A percentile compares a stretch with the other conserved stretches of the same genome.
Evolutionary conservation across 2,797 vertebrate genomes (phyloP).

Genomic region (Spinus pinus): DNA sequence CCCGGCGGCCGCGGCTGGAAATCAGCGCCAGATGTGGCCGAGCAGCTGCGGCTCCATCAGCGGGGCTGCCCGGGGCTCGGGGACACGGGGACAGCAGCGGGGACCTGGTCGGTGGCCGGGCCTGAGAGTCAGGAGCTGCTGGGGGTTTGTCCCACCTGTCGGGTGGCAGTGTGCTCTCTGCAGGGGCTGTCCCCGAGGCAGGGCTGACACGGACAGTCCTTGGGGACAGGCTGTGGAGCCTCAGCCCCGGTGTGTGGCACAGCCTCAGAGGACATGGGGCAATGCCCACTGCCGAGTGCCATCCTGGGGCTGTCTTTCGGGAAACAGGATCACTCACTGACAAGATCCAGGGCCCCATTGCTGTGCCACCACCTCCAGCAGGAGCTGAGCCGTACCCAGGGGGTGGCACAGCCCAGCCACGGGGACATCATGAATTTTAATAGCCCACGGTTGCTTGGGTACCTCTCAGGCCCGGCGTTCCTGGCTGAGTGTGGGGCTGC

Average conservation of each 20-base stretch:
- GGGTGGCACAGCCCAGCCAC: not conserved
- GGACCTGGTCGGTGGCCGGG: fast-evolving
- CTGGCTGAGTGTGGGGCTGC: not conserved
- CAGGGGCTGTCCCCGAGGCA: not conserved
- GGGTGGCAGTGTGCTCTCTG: not conserved
- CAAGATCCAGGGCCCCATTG: not conserved
- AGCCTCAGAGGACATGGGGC: not conserved
- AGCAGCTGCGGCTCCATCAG: fast-evolving
- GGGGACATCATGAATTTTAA: fast-evolving
- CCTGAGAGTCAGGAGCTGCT: not conserved
- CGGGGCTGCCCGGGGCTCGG: not conserved
- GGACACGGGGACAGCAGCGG: not conserved
- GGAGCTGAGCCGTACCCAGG: not conserved
- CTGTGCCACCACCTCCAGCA: not conserved
- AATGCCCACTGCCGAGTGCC: fast-evolving
- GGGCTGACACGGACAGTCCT: not conserved
- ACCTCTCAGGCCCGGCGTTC: not conserved
- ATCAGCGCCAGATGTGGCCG: conserved; percentile 41
- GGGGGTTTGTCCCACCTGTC: fast-evolving
- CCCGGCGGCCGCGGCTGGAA: not conserved
- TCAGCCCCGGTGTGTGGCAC: not conserved
- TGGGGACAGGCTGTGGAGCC: not conserved
- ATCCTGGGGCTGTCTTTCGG: not conserved
- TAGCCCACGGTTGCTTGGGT: not conserved
- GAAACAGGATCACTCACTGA: fast-evolving